Evolutionary conservation across 2,888 invertebrate genomes (phyloP).

Genomic region (Leistus spinibarbis): DNA sequence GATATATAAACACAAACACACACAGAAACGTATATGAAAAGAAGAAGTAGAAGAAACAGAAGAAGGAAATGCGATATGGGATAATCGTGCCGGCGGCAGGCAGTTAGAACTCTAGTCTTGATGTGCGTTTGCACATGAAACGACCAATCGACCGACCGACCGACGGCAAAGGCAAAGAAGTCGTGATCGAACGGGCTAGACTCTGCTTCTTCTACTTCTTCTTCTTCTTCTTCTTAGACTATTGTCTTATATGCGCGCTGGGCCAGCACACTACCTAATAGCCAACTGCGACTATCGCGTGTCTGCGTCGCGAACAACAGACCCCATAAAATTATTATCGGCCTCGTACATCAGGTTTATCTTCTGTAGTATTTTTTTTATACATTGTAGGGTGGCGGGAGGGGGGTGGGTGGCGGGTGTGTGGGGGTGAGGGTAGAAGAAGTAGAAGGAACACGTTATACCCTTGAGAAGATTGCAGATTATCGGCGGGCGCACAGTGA

Average conservation of each 20-base stretch:
- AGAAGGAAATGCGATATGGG: conserved; percentile 26
- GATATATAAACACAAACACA: neutral
- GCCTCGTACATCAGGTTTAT: conserved; percentile 40
- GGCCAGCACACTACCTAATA: conserved; percentile 5
- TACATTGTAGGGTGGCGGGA: too few species aligned
- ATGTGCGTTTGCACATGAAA: neutral
- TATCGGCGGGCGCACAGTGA: conserved; percentile 19
- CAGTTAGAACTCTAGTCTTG: too few species aligned
- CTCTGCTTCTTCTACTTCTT: neutral
- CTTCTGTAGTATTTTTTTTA: conserved; percentile 39
- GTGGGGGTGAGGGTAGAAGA: conserved; percentile 21
- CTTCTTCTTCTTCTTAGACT: conserved; percentile 9
- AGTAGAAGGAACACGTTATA: conserved; percentile 24
- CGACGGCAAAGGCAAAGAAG: neutral
- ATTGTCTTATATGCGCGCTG: conserved; percentile 16
- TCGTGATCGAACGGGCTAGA: neutral
- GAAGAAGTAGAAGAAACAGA: neutral
- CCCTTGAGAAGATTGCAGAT: conserved; percentile 37
- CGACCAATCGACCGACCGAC: too few species aligned
- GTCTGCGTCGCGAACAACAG: conserved; percentile 35
- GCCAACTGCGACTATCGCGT: conserved; percentile 20
- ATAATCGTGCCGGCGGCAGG: conserved; percentile 12
- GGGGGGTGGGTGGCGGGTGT: too few species aligned
- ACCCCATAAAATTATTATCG: conserved; percentile 39
- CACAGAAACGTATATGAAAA: too few species aligned